Evolutionary conservation across 2,888 invertebrate genomes (phyloP).

Genomic region (Horisme vitalbata): DNA sequence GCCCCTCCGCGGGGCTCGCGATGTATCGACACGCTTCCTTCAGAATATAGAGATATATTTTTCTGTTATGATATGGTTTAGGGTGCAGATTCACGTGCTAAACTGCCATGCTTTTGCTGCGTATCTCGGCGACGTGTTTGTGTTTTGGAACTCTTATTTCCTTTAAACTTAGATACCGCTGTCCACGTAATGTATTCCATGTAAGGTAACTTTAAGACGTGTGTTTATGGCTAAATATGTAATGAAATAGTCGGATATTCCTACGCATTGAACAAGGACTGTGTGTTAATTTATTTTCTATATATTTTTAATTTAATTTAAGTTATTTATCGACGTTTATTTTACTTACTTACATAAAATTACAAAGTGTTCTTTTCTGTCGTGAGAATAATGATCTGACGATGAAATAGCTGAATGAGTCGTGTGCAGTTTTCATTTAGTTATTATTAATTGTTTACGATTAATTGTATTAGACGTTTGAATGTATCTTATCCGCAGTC

Average conservation of each 20-base stretch:
- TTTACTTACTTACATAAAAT: slow-evolving; percentile 56
- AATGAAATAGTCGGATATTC: slow-evolving; percentile 69
- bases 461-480: slow-evolving; percentile 50
- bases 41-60: slow-evolving; percentile 53
- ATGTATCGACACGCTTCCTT: slow-evolving; percentile 57
- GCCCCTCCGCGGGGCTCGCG: slow-evolving; percentile 16
- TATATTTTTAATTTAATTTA: slow-evolving; percentile 64
- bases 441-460: slow-evolving; percentile 49
- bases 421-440: slow-evolving; percentile 62
- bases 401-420: slow-evolving; percentile 54
- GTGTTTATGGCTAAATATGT: slow-evolving; percentile 66
- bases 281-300: slow-evolving; percentile 79
- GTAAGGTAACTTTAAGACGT: slow-evolving; percentile 73
- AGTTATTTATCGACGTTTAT: slow-evolving; percentile 76
- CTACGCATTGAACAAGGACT: slow-evolving; percentile 77
- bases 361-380: slow-evolving; percentile 54
- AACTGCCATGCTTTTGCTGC: slow-evolving; percentile 76
- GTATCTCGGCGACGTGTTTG: slow-evolving; percentile 70
- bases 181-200: slow-evolving; percentile 76
- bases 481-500: slow-evolving; percentile 53
- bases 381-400: slow-evolving; percentile 67
- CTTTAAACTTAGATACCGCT: slow-evolving; percentile 64
- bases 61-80: slow-evolving; percentile 68
- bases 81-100: slow-evolving; percentile 79
- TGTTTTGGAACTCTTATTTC: slow-evolving; percentile 56